Conservation (phyloP, 2,113 vertebrate species). For the Tenebrosternarchus preto region DNA sequence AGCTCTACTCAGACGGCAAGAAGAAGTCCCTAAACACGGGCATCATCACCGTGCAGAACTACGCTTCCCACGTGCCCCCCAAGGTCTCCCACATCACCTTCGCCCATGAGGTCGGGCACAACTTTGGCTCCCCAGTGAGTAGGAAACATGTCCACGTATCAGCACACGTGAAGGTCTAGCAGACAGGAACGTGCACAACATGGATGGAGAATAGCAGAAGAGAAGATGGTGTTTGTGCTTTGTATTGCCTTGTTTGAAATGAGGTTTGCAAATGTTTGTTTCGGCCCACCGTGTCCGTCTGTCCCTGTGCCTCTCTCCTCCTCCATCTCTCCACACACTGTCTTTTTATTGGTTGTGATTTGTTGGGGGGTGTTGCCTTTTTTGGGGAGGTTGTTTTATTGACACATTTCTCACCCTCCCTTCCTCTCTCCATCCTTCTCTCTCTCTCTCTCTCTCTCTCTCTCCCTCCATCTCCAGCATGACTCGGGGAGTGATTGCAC, state of each 20-base stretch:
- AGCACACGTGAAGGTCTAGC: too few species aligned
- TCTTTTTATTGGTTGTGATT: too few species aligned
- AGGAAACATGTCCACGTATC: neutral
- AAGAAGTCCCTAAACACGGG: constrained; percentile 97
- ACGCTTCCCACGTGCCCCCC: constrained; percentile 94
- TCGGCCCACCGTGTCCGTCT: too few species aligned
- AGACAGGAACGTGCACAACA: too few species aligned
- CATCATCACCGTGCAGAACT: constrained; percentile 98
- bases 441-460: constrained; percentile 35
- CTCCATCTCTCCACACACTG: too few species aligned
- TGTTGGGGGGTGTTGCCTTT: too few species aligned
- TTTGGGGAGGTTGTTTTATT: too few species aligned
- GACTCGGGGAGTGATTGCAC: constrained; percentile 95
- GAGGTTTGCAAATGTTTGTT: too few species aligned
- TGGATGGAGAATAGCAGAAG: too few species aligned
- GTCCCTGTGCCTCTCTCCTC: too few species aligned
- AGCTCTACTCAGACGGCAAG: constrained; percentile 91
- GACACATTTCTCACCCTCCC: neutral
- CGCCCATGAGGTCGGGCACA: constrained; percentile 97
- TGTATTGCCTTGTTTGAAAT: too few species aligned
- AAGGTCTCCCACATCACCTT: constrained; percentile 99
- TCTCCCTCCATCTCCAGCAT: constrained; percentile 76
- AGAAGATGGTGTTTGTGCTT: too few species aligned
- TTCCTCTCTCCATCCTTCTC: neutral
- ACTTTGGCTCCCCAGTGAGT: constrained; percentile 98